These are phyloP conservation scores for Schizothorax lantsangensis DNA, from an alignment of 2,797 vertebrate species.

Conservation along the genomic window DNA sequence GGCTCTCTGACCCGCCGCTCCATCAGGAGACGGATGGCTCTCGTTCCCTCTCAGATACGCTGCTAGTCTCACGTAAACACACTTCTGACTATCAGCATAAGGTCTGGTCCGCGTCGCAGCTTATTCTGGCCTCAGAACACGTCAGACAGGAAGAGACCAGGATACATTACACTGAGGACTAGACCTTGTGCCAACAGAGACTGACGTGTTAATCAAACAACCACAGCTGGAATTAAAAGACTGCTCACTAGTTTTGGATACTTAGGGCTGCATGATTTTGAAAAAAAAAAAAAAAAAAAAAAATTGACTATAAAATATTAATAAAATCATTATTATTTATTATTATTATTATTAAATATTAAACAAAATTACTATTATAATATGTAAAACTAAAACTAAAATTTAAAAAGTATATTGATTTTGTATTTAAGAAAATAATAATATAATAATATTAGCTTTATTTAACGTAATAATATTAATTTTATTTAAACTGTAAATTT, in stretches of 20 bases:
- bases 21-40: slow-evolving; percentile 56
- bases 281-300: no score
- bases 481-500: not conserved
- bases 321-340: not conserved
- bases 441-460: not conserved
- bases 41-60: not conserved
- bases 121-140: not conserved
- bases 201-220: not conserved
- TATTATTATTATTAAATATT: not conserved
- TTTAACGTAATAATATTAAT: no score
- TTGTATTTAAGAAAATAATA: not conserved
- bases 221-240: not conserved
- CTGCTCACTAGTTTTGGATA: not conserved
- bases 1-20: slow-evolving; percentile 53
- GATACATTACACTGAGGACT: not conserved
- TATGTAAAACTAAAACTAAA: not conserved
- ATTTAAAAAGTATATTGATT: not conserved
- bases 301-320: not conserved
- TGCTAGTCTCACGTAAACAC: not conserved
- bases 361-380: not conserved
- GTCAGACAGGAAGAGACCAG: not conserved
- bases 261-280: not conserved
- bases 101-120: not conserved
- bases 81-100: not conserved
- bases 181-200: not conserved